phyloP scores from a whole-genome alignment of 2,113 vertebrate genomes.

The Neoarius graeffei region DNA sequence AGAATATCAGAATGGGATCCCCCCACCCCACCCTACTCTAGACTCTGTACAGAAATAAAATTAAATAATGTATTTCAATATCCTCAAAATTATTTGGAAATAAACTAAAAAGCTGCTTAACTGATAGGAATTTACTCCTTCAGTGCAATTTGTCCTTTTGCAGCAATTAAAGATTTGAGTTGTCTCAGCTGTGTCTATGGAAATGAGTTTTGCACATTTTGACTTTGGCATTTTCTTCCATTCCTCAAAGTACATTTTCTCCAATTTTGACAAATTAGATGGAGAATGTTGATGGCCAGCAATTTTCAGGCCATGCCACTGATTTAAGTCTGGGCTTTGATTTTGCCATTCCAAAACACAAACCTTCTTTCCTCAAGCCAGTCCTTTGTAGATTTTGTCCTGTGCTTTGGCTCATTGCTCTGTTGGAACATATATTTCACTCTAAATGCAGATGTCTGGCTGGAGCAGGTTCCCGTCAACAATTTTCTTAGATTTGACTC shows the following conservation, averaged over 20 bases:
- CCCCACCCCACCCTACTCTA: too few species aligned
- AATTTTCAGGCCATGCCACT: not conserved
- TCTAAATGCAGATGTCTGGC: not conserved
- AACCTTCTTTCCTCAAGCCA: not conserved
- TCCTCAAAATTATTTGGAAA: not conserved
- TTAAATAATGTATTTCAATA: too few species aligned
- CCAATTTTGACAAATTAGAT: too few species aligned
- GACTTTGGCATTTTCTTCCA: not conserved
- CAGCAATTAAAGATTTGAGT: not conserved
- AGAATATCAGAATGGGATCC: not conserved
- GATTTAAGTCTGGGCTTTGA: not conserved
- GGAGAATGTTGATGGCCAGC: not conserved
- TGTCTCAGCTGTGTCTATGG: not conserved
- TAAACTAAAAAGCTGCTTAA: not conserved
- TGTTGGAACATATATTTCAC: not conserved
- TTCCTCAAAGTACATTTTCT: not conserved
- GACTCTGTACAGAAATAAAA: not conserved
- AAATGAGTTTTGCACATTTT: not conserved
- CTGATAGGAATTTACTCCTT: not conserved
- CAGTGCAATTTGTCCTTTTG: not conserved
- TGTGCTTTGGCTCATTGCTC: not conserved
- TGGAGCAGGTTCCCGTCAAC: not conserved
- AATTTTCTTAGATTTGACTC: not conserved
- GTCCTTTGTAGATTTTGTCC: not conserved
- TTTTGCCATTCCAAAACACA: not conserved